Percentiles rank a stretch among this genome's conserved stretches.
Conservation (phyloP, 2,888 invertebrate genomes). For the Branchipolynoe longqiensis region DNA sequence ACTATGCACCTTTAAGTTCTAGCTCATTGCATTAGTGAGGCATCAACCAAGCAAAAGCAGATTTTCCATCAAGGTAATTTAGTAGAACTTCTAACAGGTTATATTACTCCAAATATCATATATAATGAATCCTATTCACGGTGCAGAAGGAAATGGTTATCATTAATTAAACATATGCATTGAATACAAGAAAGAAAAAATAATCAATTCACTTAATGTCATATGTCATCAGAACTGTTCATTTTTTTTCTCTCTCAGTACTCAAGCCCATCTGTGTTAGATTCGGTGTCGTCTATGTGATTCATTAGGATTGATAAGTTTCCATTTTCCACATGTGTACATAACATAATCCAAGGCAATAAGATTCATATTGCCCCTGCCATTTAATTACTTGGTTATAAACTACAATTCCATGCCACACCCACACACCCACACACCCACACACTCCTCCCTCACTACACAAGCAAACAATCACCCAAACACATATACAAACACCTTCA, state of each 20-base stretch:
- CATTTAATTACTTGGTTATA: constrained; percentile 4
- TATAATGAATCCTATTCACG: constrained; percentile 29
- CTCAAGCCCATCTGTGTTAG: constrained; percentile 48
- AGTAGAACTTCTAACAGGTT: no score
- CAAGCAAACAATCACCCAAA: no score
- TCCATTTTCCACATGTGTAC: constrained; percentile 56
- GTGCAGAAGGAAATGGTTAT: constrained; percentile 5
- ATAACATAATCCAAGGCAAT: constrained; percentile 51
- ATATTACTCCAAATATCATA: no score
- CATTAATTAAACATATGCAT: constrained; percentile 22
- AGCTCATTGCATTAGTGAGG: no score
- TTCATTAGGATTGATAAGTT: constrained; percentile 45
- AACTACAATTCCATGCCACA: background rate
- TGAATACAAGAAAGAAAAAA: background rate
- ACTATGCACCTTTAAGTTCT: no score
- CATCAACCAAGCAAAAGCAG: no score
- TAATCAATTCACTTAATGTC: constrained; percentile 33
- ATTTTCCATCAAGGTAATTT: no score
- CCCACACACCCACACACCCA: background rate
- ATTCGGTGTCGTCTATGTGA: constrained; percentile 51
- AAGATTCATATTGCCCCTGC: constrained; percentile 49
- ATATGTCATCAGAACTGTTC: constrained; percentile 46
- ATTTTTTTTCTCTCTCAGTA: no score
- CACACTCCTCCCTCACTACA: background rate
- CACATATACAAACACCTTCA: background rate